A percentile compares a stretch with the other conserved stretches of the same genome.
phyloP scores from a whole-genome alignment of 2,888 invertebrate genomes.

The Deilephila porcellus region DNA sequence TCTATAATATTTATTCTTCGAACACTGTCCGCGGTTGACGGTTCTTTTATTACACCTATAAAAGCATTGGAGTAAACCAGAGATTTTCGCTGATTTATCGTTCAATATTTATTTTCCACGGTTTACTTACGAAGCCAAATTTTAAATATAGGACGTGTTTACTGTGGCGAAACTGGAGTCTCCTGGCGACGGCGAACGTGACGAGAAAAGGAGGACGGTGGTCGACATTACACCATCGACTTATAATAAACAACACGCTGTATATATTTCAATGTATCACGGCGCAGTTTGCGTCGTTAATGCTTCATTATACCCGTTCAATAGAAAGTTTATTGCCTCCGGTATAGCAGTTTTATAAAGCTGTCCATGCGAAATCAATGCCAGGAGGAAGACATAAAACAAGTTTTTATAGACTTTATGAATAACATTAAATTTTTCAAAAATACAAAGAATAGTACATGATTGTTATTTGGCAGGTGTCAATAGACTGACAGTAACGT shows the following conservation, averaged over 20 bases:
- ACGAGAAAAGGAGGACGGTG: background rate
- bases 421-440: constrained; percentile 33
- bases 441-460: constrained; percentile 17
- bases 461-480: constrained; percentile 8
- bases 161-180: constrained; percentile 58
- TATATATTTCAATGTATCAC: constrained; percentile 13
- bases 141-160: constrained; percentile 70
- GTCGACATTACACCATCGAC: background rate
- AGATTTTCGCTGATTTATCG: constrained; percentile 79
- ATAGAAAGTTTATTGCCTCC: constrained; percentile 76
- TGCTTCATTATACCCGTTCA: constrained; percentile 56
- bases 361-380: constrained; percentile 53
- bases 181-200: constrained; percentile 38
- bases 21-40: constrained; percentile 75
- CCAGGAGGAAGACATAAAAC: constrained; percentile 60
- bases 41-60: constrained; percentile 82
- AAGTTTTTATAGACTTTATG: constrained; percentile 40
- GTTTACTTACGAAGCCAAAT: constrained; percentile 62
- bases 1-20: constrained; percentile 73
- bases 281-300: constrained; percentile 32
- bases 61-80: constrained; percentile 72
- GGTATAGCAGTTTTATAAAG: constrained; percentile 56
- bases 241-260: background rate
- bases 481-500: constrained; percentile 6
- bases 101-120: constrained; percentile 81